These are phyloP conservation scores for Diaperis boleti DNA, from an alignment of 2,888 invertebrate species.

Conservation along the genomic window DNA sequence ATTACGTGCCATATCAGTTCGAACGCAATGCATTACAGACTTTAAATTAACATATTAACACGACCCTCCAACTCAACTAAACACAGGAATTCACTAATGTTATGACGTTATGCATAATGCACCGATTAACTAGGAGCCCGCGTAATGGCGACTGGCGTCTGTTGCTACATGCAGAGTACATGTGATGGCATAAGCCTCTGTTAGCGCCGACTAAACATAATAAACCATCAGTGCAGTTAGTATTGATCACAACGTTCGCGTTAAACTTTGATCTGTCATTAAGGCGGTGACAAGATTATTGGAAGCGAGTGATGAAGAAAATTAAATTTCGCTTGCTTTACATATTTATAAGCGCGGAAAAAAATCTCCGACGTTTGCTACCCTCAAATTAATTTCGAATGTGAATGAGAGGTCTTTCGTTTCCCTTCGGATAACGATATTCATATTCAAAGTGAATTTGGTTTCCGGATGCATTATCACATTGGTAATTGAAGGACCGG, in stretches of 20 bases:
- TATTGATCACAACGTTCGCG: conserved; percentile 19
- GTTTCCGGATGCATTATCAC: conserved; percentile 55
- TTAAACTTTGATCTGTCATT: conserved; percentile 31
- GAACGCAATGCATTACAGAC: conserved; percentile 51
- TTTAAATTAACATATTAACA: conserved; percentile 49
- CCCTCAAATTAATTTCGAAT: conserved; percentile 28
- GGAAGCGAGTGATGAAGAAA: conserved; percentile 31
- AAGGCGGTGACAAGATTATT: conserved; percentile 32
- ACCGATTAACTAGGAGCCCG: conserved; percentile 25
- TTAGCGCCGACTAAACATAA: conserved; percentile 25
- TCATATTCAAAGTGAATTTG: conserved; percentile 57
- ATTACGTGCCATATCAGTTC: conserved; percentile 59
- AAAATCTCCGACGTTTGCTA: conserved; percentile 23
- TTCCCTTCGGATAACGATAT: conserved; percentile 50
- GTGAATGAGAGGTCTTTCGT: conserved; percentile 12
- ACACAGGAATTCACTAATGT: conserved; percentile 36
- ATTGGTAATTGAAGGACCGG: conserved; percentile 60
- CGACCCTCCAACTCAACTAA: conserved; percentile 36
- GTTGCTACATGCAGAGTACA: conserved; percentile 19
- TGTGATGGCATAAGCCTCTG: conserved; percentile 14
- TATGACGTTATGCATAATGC: conserved; percentile 38
- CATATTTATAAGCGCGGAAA: conserved; percentile 33
- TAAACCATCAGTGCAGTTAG: conserved; percentile 26
- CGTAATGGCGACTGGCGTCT: conserved; percentile 22
- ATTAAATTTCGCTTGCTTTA: conserved; percentile 32